Evolutionary conservation across 2,113 vertebrate species (phyloP).

Genomic region (Brachypodius melanocephalos): DNA sequence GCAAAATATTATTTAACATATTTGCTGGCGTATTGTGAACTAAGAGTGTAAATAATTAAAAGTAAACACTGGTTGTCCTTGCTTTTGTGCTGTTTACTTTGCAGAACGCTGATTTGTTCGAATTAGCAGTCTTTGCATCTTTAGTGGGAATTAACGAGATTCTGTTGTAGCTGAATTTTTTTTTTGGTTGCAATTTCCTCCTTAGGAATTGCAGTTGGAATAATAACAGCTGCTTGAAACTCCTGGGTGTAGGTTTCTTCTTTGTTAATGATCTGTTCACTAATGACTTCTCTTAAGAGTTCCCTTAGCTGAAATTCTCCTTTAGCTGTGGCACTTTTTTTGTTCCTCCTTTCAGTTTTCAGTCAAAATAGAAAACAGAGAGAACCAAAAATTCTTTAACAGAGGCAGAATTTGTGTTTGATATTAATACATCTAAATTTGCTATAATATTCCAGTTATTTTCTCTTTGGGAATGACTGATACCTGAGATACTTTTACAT

Average conservation of each 20-base stretch:
- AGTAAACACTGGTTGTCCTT: slow-evolving; percentile 50
- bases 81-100: slow-evolving; percentile 50
- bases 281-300: slow-evolving; percentile 49
- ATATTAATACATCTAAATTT: background rate
- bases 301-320: background rate
- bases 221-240: slow-evolving; percentile 50
- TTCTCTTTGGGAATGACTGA: background rate
- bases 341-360: background rate
- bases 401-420: background rate
- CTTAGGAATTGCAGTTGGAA: slow-evolving; percentile 13
- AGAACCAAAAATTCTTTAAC: background rate
- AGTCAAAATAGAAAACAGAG: background rate
- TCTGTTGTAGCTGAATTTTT: background rate
- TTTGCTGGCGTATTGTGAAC: slow-evolving; percentile 17
- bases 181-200: background rate
- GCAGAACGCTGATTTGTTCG: slow-evolving; percentile 16
- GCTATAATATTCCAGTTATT: background rate
- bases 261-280: slow-evolving; percentile 43
- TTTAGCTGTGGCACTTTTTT: background rate
- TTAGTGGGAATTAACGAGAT: slow-evolving; percentile 36
- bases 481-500: background rate
- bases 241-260: slow-evolving; percentile 29
- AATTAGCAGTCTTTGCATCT: slow-evolving; percentile 16
- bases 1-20: slow-evolving; percentile 19
- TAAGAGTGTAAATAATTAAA: slow-evolving; percentile 46